Evolutionary conservation across 2,888 invertebrate species (phyloP).

Genomic region (Suillia variegata): DNA sequence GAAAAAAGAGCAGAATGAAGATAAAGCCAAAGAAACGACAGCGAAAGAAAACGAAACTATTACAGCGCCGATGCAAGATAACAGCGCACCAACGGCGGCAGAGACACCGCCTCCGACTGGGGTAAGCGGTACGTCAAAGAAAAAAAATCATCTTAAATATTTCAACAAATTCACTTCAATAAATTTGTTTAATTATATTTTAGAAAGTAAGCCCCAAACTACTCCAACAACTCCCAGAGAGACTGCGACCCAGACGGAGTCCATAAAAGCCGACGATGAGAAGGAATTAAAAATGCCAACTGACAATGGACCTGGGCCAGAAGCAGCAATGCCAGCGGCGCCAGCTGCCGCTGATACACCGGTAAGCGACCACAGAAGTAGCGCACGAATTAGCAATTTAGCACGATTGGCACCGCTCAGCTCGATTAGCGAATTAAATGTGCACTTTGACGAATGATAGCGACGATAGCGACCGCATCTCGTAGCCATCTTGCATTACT

Average conservation of each 20-base stretch:
- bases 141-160: too few species aligned
- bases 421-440: conserved; percentile 64
- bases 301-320: conserved; percentile 10
- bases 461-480: background rate
- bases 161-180: too few species aligned
- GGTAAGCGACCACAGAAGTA: conserved; percentile 61
- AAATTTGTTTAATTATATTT: too few species aligned
- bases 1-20: too few species aligned
- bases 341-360: conserved; percentile 33
- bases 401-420: conserved; percentile 63
- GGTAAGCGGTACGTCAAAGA: conserved; percentile 36
- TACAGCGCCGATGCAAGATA: conserved; percentile 6
- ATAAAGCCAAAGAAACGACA: conserved; percentile 10
- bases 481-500: background rate
- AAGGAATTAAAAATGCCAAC: conserved; percentile 15
- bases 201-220: too few species aligned
- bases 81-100: background rate
- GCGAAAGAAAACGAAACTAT: conserved; percentile 8
- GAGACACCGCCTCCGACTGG: conserved; percentile 6
- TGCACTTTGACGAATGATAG: conserved; percentile 34
- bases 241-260: background rate
- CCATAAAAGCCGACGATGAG: background rate
- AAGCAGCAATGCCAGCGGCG: conserved; percentile 17
- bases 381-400: conserved; percentile 24
- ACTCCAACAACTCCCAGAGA: too few species aligned